A percentile compares a stretch with the other conserved stretches of the same genome.
Evolutionary conservation across 2,888 invertebrate genomes (phyloP).

Genomic region (Heliothis peltigera): DNA sequence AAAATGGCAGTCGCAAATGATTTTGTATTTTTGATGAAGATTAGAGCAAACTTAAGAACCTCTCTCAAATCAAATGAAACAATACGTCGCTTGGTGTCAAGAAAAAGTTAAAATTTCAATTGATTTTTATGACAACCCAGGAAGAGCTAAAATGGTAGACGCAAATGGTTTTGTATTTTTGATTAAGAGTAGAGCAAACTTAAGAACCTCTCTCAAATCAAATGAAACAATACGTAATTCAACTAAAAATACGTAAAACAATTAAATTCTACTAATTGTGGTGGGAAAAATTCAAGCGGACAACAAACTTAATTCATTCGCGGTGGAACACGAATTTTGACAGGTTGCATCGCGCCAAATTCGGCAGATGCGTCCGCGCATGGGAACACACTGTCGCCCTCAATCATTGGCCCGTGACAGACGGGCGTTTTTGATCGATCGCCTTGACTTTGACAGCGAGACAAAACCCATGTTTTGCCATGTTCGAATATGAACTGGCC

Average conservation of each 20-base stretch:
- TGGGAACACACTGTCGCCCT: conserved; percentile 61
- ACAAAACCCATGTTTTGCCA: conserved; percentile 59
- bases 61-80: neutral
- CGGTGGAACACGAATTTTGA: conserved; percentile 58
- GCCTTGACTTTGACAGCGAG: conserved; percentile 57
- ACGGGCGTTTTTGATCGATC: conserved; percentile 75
- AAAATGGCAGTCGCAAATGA: neutral
- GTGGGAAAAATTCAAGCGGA: conserved; percentile 47
- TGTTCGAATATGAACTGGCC: conserved; percentile 45
- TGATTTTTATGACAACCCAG: neutral
- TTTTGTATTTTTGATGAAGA: neutral
- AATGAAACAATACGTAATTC: neutral
- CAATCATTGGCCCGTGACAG: conserved; percentile 70
- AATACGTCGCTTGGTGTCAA: too few species aligned
- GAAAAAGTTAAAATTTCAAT: too few species aligned
- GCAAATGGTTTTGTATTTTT: neutral
- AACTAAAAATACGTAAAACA: conserved; percentile 3
- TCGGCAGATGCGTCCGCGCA: conserved; percentile 66
- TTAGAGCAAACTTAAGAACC: neutral
- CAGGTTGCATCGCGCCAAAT: conserved; percentile 69
- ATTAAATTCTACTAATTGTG: conserved; percentile 43
- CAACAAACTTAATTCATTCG: conserved; percentile 42
- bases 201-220: neutral
- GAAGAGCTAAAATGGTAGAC: neutral
- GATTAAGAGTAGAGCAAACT: neutral